phyloP scores from a whole-genome alignment of 2,797 vertebrate species.

The Uromys caudimaculatus region DNA sequence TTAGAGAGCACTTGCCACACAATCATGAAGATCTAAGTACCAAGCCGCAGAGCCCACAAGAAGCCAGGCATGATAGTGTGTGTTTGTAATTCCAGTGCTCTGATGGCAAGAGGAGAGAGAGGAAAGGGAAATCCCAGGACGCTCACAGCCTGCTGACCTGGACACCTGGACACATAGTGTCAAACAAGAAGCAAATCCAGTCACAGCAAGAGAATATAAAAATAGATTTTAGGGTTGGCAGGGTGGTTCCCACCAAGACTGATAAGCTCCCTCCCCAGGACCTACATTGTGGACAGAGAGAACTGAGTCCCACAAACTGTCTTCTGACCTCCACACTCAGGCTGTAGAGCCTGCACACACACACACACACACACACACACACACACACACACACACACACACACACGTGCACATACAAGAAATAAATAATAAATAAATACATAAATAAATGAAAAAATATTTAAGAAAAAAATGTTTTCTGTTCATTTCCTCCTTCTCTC shows the following conservation, averaged over 20 bases:
- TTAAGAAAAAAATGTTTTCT: neutral
- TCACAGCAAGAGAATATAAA: neutral
- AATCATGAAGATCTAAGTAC: neutral
- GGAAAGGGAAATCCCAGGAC: neutral
- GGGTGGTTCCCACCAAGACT: neutral
- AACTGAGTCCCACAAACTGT: neutral
- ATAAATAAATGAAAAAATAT: neutral
- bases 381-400: too few relatives aligned
- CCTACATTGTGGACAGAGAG: accelerated
- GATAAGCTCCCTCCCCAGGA: neutral
- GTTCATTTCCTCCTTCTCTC: constrained; percentile 1
- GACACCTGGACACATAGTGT: neutral
- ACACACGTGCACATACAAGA: neutral
- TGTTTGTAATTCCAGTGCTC: neutral
- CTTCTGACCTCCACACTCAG: neutral
- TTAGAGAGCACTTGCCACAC: neutral
- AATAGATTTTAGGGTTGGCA: neutral
- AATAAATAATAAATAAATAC: neutral
- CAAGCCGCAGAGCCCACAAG: neutral
- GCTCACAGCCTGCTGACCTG: neutral
- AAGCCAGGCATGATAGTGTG: neutral
- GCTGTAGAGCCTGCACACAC: neutral
- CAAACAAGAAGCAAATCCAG: neutral
- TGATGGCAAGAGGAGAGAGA: neutral
- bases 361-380: accelerated